Percentiles rank a stretch among this genome's conserved stretches.
Evolutionary conservation across 2,113 vertebrate species (phyloP).

Genomic region (Oreochromis tanganicae): DNA sequence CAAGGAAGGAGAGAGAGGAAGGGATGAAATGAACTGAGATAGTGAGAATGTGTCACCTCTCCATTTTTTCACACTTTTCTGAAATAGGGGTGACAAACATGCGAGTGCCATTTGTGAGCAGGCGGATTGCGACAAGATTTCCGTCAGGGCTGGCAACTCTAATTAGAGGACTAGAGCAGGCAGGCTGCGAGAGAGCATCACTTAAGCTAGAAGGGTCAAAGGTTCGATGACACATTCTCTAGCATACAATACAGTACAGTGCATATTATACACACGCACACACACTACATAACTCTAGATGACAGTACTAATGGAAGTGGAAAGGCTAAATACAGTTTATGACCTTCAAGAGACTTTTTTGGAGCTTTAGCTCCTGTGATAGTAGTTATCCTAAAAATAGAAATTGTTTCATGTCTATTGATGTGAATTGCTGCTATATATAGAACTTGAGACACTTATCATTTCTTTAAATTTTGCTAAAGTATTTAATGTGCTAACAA

Average conservation of each 20-base stretch:
- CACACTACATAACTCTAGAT: neutral
- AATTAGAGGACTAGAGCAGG: conserved; percentile 55
- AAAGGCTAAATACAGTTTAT: neutral
- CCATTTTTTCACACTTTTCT: conserved; percentile 58
- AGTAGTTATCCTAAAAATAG: neutral
- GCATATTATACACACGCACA: neutral
- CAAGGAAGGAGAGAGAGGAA: neutral
- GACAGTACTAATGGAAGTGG: neutral
- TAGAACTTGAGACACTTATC: neutral
- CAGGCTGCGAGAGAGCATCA: conserved; percentile 26
- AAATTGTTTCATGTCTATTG: neutral
- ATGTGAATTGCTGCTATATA: neutral
- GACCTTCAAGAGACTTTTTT: neutral
- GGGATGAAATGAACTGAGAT: conserved; percentile 20
- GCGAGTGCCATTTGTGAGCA: conserved; percentile 56
- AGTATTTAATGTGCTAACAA: neutral
- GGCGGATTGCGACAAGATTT: conserved; percentile 52
- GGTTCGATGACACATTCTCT: conserved; percentile 39
- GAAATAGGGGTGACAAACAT: conserved; percentile 58
- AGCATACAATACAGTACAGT: neutral
- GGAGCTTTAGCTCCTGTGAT: neutral
- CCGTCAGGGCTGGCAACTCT: conserved; percentile 59
- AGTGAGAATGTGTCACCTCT: conserved; percentile 57
- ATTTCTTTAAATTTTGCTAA: neutral
- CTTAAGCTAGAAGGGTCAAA: conserved; percentile 42